Percentiles rank a stretch among this genome's conserved stretches.
Evolutionary conservation across 2,113 vertebrate genomes (phyloP).

Genomic region (Callospermophilus lateralis): DNA sequence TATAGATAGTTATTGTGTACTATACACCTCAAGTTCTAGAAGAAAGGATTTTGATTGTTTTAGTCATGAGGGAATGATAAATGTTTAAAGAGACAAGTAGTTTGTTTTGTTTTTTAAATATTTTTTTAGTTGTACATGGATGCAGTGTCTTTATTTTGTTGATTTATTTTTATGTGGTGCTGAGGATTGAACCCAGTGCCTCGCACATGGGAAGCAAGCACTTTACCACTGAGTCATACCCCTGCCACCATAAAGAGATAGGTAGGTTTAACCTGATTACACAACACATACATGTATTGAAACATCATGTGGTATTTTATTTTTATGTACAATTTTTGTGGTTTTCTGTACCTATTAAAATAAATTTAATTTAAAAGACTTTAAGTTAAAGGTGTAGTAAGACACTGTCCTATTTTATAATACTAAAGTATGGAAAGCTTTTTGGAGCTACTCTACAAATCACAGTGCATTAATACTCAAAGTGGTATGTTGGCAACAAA

Average conservation of each 20-base stretch:
- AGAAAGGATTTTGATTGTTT: not conserved
- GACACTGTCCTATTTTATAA: slow-evolving; percentile 13
- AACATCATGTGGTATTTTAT: not conserved
- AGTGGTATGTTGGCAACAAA: slow-evolving; percentile 43
- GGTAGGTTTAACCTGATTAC: not conserved
- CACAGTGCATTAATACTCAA: slow-evolving; percentile 56
- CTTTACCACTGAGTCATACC: too few relatives aligned
- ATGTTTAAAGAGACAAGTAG: not conserved
- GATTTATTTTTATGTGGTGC: too few relatives aligned
- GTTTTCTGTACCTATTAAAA: not conserved
- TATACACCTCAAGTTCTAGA: too few relatives aligned
- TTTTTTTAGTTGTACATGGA: too few relatives aligned
- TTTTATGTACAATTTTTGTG: not conserved
- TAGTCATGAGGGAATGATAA: not conserved
- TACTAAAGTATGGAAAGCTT: not conserved
- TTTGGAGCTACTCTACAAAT: not conserved
- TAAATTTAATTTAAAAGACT: not conserved
- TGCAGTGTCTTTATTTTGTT: too few relatives aligned
- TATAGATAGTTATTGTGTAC: too few relatives aligned
- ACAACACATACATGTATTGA: not conserved
- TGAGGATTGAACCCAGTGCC: too few relatives aligned
- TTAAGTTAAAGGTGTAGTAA: slow-evolving; percentile 5
- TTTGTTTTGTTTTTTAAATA: too few relatives aligned
- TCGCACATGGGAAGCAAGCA: too few relatives aligned
- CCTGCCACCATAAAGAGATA: not conserved